Conservation (phyloP, 2,113 vertebrate species). For the Gambusia holbrooki region DNA sequence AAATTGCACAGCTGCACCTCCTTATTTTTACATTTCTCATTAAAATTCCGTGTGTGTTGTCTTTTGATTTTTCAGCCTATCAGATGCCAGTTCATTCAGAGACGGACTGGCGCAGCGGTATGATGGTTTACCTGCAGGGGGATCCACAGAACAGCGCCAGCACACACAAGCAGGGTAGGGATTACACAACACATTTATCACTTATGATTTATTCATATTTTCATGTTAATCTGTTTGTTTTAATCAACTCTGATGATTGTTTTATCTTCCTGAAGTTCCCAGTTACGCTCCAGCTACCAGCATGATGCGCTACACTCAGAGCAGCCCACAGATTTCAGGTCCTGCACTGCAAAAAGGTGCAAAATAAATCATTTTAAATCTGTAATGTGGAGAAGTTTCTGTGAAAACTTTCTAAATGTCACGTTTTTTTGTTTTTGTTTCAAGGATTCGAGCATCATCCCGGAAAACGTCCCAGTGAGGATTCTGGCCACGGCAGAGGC, state of each 20-base stretch:
- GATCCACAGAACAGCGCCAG: constrained; percentile 51
- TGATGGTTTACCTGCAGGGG: constrained; percentile 69
- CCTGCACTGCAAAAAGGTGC: constrained; percentile 64
- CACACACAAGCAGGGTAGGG: constrained; percentile 67
- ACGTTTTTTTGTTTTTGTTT: background rate
- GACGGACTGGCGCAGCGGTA: constrained; percentile 71
- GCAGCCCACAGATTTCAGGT: constrained; percentile 51
- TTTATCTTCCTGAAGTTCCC: constrained; percentile 18
- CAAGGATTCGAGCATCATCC: constrained; percentile 65
- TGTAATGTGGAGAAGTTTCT: too few species aligned
- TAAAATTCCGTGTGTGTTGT: too few species aligned
- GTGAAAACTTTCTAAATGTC: background rate
- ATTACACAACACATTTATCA: background rate
- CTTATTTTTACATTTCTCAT: background rate
- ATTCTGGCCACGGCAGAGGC: constrained; percentile 57
- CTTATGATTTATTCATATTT: too few species aligned
- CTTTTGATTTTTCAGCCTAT: constrained; percentile 60
- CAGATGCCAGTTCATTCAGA: constrained; percentile 65
- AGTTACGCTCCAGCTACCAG: constrained; percentile 49
- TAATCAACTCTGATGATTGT: background rate
- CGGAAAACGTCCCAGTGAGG: constrained; percentile 78
- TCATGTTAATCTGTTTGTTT: background rate
- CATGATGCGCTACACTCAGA: constrained; percentile 66
- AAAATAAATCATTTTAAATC: background rate
- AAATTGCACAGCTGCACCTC: background rate